Base-by-base conservation (phyloP, 2,797 vertebrate genomes). In the Tenualosa thibaudeaui region DNA sequence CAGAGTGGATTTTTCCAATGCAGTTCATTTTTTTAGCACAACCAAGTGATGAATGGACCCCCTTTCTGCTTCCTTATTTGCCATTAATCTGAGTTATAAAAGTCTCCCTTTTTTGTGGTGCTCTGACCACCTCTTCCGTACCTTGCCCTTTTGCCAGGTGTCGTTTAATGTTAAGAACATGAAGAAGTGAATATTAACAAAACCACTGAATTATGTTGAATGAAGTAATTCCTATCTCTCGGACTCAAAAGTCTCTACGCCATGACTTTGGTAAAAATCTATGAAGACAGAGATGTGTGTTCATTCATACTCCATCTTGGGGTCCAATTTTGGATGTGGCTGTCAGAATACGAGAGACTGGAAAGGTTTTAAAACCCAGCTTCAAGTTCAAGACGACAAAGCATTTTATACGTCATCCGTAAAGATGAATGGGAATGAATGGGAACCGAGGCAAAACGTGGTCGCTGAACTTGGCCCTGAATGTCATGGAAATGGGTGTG, bases 41-140 rank as follows among this genome's bases (percentile, higher is more conserved):
- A 40, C 89, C 89, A 87, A 90, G 81, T 90, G 90, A 94, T 94
- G 89, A 93, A 94, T 94, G 89, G 90, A 90, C 90, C 90, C 87
- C 37, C 86, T 8, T 92, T 85, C 87, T 89, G 51, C 78, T 60
- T 89, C 88, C 90, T 91, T 90, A 93, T 91, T 91, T 87, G 91
- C 86, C 91, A 93, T 93, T 92, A 89, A 92, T 93, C 93, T 90
- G 85, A 89, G 86, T 91, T 86, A 90, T 86, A 86, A 89, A 86
- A 86, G 54, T 86, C 85, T 81, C 89, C 85, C 89, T 85, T 50
- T 49, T 83, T 51, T 24, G 17, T 24, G 71, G 31, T 75, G 68
- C 31, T 37, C 68, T 75, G 68, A 15, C 71, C 5, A 19, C 15
- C 10, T 51, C 50, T 51, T 46, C 50, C 10, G 50, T 9, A 51